Base-by-base conservation (phyloP, 2,113 vertebrate genomes). In the Percina caprodes region DNA sequence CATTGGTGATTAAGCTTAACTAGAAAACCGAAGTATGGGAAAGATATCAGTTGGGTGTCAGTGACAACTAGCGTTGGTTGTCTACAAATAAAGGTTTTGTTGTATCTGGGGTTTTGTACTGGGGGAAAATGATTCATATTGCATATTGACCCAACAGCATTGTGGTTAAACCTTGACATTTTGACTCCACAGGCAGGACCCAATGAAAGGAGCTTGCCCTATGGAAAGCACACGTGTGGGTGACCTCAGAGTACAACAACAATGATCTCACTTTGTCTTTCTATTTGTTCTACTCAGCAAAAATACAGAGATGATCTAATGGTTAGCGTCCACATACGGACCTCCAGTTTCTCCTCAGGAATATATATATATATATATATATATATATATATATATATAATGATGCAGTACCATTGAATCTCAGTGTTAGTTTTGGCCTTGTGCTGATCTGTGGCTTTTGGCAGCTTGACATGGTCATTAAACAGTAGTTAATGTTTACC, bases 101-200 rank as follows among this genome's bases (percentile, higher is more conserved):
- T 33, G 59, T 68, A 66, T 71, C 35, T 21, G 3, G 30, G 15
- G 33, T n/a, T 55, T 68, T 65, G 48, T 55, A 14, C 30, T 67
- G 71, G 70, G 70, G 30, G 46, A 78, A 46, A 14, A 70, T 91
- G 88, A 90, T 68, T 92, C 86, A 90, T 84, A 74, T 30, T 55
- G 35, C 62, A 45, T 33, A 79, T 21, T 66, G 56, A 81, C 69
- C 19, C 13, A 45, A 85, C 54, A 61, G 69, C 35, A 48, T 55
- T 49, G 70, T 78, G 82, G 65, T 66, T 58, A 65, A 82, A 71
- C 74, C 72, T 58, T 85, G 74, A 71, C 80, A 80, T 84, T 77
- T 79, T 76, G 74, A 82, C 81, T 84, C 58, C 18, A 73, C 55
- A 71, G 51, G 42, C 66, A 74, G 77, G 46, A 82, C 74, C 45